Conservation (phyloP, 1,140 invertebrate genomes). For the Acarapis woodi region DNA sequence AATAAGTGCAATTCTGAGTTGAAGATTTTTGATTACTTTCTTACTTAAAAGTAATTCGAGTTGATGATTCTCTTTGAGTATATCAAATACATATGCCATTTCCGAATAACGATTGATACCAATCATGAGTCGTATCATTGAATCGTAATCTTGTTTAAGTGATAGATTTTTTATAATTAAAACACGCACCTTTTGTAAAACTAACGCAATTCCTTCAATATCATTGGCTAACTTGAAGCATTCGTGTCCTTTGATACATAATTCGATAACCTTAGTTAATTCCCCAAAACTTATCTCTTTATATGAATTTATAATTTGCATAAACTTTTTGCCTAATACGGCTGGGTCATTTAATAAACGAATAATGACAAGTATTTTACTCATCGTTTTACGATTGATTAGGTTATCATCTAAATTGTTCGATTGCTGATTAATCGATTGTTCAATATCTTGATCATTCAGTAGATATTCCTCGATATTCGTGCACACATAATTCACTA, state of each 20-base stretch:
- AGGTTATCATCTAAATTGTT: too few relatives aligned
- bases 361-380: neutral
- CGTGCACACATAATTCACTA: too few relatives aligned
- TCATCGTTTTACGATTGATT: too few relatives aligned
- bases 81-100: conserved; percentile 50
- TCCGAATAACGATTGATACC: conserved; percentile 47
- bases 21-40: conserved; percentile 25
- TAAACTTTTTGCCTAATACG: neutral
- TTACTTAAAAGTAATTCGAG: conserved; percentile 51
- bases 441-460: neutral
- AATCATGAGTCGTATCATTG: conserved; percentile 40
- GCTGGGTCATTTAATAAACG: conserved; percentile 4
- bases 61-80: conserved; percentile 42
- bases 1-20: conserved; percentile 33
- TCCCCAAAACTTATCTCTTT: neutral
- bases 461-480: too few relatives aligned
- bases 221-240: conserved; percentile 54
- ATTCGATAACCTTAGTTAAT: conserved; percentile 25
- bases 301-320: neutral
- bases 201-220: conserved; percentile 57
- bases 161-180: conserved; percentile 29
- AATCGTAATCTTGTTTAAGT: conserved; percentile 34
- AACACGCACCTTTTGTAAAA: conserved; percentile 23
- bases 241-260: conserved; percentile 46
- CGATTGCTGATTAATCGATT: too few relatives aligned